Evolutionary conservation across 2,888 invertebrate genomes (phyloP).

Genomic region (Macrophya alboannulata): DNA sequence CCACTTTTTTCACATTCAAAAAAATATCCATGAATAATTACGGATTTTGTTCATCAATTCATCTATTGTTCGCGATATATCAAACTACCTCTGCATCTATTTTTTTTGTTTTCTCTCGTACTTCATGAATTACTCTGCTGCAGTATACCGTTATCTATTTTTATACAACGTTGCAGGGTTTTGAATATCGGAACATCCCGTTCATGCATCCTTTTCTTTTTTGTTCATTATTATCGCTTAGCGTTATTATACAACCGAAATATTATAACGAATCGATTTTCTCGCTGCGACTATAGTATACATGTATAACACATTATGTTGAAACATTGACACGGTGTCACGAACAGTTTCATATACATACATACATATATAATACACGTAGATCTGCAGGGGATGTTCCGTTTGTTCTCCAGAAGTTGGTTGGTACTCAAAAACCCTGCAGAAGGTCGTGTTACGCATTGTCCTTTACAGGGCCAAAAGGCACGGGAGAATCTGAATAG

Average conservation of each 20-base stretch:
- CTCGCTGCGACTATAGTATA: not conserved
- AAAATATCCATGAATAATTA: not conserved
- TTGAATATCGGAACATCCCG: not conserved
- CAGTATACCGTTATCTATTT: not conserved
- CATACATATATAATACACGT: not conserved
- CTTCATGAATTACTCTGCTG: not conserved
- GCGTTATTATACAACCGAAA: not conserved
- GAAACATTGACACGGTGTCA: not conserved
- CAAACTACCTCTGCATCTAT: not conserved
- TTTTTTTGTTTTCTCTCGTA: not conserved
- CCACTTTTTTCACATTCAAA: not conserved
- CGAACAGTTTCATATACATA: too few relatives aligned
- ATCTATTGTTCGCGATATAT: not conserved
- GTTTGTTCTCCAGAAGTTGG: not conserved
- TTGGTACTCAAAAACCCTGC: conserved; percentile 41
- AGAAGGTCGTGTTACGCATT: conserved; percentile 42
- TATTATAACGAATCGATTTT: conserved; percentile 14
- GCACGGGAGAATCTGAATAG: conserved; percentile 14
- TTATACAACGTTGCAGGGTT: not conserved
- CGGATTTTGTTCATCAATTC: not conserved
- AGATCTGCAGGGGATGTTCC: not conserved
- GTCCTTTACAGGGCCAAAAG: conserved; percentile 21
- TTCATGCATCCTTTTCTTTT: not conserved
- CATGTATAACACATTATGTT: not conserved
- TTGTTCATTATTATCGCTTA: not conserved